phyloP scores from a whole-genome alignment of 2,113 vertebrate species.

The Lepus timidus region DNA sequence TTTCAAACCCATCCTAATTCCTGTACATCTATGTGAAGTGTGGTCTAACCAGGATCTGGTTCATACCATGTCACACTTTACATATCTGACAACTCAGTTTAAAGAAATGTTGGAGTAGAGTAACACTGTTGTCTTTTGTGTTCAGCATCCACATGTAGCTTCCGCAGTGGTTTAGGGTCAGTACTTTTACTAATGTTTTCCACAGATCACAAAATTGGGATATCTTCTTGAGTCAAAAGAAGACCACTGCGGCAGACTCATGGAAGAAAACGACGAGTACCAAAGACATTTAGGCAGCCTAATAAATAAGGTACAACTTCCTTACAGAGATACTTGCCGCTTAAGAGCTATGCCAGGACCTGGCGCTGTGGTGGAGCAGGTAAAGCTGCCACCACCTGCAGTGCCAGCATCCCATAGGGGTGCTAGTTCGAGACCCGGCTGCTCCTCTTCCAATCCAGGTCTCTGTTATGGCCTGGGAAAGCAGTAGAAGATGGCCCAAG shows the following conservation, averaged over 20 bases:
- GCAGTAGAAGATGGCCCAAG: too few relatives aligned
- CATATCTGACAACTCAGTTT: not conserved
- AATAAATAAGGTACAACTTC: slow-evolving; percentile 77
- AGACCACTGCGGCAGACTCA: slow-evolving; percentile 71
- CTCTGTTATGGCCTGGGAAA: too few relatives aligned
- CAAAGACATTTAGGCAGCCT: slow-evolving; percentile 75
- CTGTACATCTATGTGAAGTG: not conserved
- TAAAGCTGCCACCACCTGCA: too few relatives aligned
- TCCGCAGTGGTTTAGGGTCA: slow-evolving; percentile 19
- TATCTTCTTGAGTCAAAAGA: slow-evolving; percentile 74
- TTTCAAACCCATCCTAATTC: not conserved
- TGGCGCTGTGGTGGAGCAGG: too few relatives aligned
- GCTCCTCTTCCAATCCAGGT: too few relatives aligned
- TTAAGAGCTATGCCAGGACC: slow-evolving; percentile 19
- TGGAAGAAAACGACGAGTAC: slow-evolving; percentile 76
- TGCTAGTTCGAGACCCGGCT: too few relatives aligned
- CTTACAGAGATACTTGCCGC: not conserved
- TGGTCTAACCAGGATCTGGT: not conserved
- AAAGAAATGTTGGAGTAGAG: not conserved
- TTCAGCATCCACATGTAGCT: not conserved
- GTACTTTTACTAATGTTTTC: slow-evolving; percentile 60
- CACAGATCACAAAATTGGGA: slow-evolving; percentile 78
- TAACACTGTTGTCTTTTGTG: not conserved
- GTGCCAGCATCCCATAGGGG: too few relatives aligned
- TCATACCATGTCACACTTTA: not conserved